Base-by-base conservation (phyloP, 2,797 vertebrate species). In the Nasua narica region DNA sequence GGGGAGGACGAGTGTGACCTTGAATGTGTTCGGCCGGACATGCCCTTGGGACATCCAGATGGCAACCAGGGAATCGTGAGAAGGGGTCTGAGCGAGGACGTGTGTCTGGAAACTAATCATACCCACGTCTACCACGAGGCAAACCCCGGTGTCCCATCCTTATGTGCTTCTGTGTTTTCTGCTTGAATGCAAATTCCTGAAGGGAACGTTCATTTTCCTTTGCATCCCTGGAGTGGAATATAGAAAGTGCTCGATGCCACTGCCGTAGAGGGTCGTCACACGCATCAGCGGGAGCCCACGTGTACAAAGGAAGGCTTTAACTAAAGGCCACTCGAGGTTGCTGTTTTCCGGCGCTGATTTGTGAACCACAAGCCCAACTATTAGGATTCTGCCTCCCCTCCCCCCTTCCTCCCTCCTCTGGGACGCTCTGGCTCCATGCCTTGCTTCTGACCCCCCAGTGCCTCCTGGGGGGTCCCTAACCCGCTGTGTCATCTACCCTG, bases 91-190 rank as follows among this genome's bases (percentile, higher is more conserved):
- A 77, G 35, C 46, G 23, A 19, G 29, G 58, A 7, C 0, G 3
- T 0, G 12, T 6, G 10, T 3, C 37, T 7, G 15, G 43, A 27
- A 54, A 32, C 11, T 11, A 19, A 29, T 19, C 69, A 7, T 2
- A 48, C 5, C 14, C n/a, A 10, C 4, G 13, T n/a, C 27, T 35
- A 6, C 32, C 35, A 5, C n/a, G 3, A 50, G 50, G 48, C 1
- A 5, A 14, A 21, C 5, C 48, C 54, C 2, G 5, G 23, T 21
- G 40, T 29, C 48, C 25, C 15, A 5, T 40, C n/a, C 35, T 52
- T 32, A n/a, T 1, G 18, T 6, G 27, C 29, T 52, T 62, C 90
- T 52, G 10, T 10, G 32, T 14, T 35, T 85, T 46, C 29, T 7
- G 16, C 27, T 7, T 21, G 46, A 37, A 19, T 23, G 37, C 32